phyloP scores from a whole-genome alignment of 2,888 invertebrate genomes.

The Platycheirus rosarum region DNA sequence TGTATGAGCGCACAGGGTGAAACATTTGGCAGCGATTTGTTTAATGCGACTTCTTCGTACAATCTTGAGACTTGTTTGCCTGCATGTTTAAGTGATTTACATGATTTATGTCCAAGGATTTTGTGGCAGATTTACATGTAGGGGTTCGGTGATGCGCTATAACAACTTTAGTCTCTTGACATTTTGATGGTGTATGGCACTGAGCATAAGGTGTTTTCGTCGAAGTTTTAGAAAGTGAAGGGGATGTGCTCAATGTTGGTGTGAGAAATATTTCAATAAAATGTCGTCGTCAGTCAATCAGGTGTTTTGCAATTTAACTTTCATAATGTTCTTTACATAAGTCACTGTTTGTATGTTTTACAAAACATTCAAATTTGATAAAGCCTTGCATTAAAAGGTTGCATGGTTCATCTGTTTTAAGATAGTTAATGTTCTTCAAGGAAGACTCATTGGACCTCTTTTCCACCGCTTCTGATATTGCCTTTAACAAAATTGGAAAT shows the following conservation, averaged over 20 bases:
- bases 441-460: no score
- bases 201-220: constrained; percentile 24
- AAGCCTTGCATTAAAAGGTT: no score
- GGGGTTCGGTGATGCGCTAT: constrained; percentile 5
- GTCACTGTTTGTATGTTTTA: no score
- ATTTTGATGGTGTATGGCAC: constrained; percentile 17
- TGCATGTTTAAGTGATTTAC: constrained; percentile 83
- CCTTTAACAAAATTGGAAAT: no score
- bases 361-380: no score
- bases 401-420: no score
- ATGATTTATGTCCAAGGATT: constrained; percentile 82
- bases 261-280: no score
- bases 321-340: no score
- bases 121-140: constrained; percentile 52
- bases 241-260: background rate
- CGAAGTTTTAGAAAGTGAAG: constrained; percentile 33
- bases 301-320: no score
- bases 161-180: constrained; percentile 40
- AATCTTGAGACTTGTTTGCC: constrained; percentile 72
- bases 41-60: constrained; percentile 77
- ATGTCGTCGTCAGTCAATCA: no score
- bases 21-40: constrained; percentile 83
- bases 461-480: no score
- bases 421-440: no score
- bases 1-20: constrained; percentile 69